Evolutionary conservation across 2,797 vertebrate genomes (phyloP), one percentile per base, ranked within the genome.

Genomic region (Oreochromis mossambicus): DNA sequence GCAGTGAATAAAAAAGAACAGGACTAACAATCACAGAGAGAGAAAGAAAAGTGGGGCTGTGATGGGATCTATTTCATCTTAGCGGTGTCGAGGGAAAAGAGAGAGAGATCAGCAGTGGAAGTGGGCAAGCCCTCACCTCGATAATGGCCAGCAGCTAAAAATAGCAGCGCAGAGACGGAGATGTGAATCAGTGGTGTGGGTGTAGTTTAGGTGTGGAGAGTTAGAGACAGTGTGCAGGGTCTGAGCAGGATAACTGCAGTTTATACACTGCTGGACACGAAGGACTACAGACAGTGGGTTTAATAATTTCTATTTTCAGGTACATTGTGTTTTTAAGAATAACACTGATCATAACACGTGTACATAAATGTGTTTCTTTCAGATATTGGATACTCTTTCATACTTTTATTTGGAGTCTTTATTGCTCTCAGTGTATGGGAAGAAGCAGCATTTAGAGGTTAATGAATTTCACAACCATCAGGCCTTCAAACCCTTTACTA

Each of bases 91-190:
- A 41, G 77, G 43, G 48, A 82, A 26, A 52, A 81, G 80, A 70
- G 24, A 84, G 55, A 83, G 80, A 82, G 83, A 82, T 26, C 61
- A 56, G 79, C 41, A 11, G 81, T 80, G 82, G 83, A 75, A 24
- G 86, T 83, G 79, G 86, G 84, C 82, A 87, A 89, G 81, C 81
- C 91, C 88, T 92, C 88, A 83, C 80, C 86, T 85, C 73, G 5
- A 82, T 94, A 91, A 93, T 90, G 90, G 79, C 78, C 84, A 55
- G 79, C 38, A 21, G 80, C 92, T 95, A 92, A 90, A 93, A 93
- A 95, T 94, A 95, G 90, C 83, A 77, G 54, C 86, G 11, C 24
- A 46, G 83, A 88, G 87, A 94, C 34, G 54, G 32, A 89, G 87
- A 87, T 82, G 83, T 68, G 83, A 61, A 84, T 90, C 75, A 48